Base-by-base conservation (phyloP, 2,888 invertebrate genomes). In the Malthinus seriepunctatus region DNA sequence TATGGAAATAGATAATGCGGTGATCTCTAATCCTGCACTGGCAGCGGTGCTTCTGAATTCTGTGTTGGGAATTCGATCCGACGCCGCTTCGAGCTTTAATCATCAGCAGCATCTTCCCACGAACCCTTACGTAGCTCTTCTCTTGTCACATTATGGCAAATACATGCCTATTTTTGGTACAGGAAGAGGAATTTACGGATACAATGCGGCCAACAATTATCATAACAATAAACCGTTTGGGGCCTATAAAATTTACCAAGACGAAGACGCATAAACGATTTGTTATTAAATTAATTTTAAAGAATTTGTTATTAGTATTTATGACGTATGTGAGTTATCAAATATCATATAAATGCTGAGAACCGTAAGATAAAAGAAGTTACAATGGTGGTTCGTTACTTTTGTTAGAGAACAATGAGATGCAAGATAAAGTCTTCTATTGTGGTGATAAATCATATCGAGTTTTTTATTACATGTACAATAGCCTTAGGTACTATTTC, bases 181-280 rank as follows among this genome's bases (percentile, higher is more conserved):
- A 11, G 81, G 80, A 60, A 78, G 76, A 59, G 84, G 85, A 66
- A 73, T 85, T 48, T 87, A 87, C 69, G 85, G 86, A 1, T 83
- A 87, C 72, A 78, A 81, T 65, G 86, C 87, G 11, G 81, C 83
- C 6, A 87, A 87, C 71, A 86, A 86, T 72, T 84, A 86, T 66
- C 86, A 87, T 70, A 87, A 87, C 68, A 86, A 85, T 70, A 80
- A 81, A 71, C 86, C 87, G 1, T 86, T 86, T 69, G 87, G 86
- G 38, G 76, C 81, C 32, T 87, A 87, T 70, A 87, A 87, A 69
- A 70, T 78, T 47, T 74, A 78, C 60, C 78, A 79, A 63, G 78
- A 79, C 66, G 64, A 65, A 33, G 57, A 57, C 37, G 39, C 45
- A 32, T 57, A 48, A 52, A 9, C 8, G 44, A 15, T n/a, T 15